These are phyloP conservation scores for Ennomos quercinarius DNA, from an alignment of 2,888 invertebrate genomes.

Conservation along the genomic window DNA sequence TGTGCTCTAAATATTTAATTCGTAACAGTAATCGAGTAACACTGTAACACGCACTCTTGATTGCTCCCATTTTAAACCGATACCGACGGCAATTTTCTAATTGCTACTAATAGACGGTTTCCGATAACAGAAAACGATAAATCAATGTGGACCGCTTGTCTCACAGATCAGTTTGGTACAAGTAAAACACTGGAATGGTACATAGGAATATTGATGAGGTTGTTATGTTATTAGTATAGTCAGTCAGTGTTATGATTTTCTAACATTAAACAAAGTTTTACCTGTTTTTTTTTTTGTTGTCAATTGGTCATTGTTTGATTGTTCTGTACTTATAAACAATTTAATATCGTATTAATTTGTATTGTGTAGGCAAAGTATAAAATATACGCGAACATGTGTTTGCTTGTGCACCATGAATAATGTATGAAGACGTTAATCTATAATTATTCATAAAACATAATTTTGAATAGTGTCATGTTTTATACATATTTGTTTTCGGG, in stretches of 20 bases:
- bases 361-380: no score
- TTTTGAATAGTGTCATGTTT: background rate
- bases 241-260: no score
- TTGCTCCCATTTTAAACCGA: constrained; percentile 35
- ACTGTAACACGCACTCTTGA: constrained; percentile 28
- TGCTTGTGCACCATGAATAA: no score
- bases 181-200: background rate
- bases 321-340: no score
- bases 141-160: constrained; percentile 42
- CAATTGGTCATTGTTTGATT: no score
- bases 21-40: constrained; percentile 35
- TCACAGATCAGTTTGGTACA: constrained; percentile 29
- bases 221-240: background rate
- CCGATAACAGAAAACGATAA: constrained; percentile 44
- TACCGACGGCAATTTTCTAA: constrained; percentile 42
- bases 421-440: no score
- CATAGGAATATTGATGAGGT: constrained; percentile 3
- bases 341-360: no score
- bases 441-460: background rate
- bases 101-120: constrained; percentile 39
- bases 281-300: no score
- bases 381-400: no score
- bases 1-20: constrained; percentile 25
- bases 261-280: no score
- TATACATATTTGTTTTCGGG: no score